Percentiles rank a stretch among this genome's conserved stretches.
Evolutionary conservation across 2,888 invertebrate genomes (phyloP).

Genomic region (Nemurella pictetii): DNA sequence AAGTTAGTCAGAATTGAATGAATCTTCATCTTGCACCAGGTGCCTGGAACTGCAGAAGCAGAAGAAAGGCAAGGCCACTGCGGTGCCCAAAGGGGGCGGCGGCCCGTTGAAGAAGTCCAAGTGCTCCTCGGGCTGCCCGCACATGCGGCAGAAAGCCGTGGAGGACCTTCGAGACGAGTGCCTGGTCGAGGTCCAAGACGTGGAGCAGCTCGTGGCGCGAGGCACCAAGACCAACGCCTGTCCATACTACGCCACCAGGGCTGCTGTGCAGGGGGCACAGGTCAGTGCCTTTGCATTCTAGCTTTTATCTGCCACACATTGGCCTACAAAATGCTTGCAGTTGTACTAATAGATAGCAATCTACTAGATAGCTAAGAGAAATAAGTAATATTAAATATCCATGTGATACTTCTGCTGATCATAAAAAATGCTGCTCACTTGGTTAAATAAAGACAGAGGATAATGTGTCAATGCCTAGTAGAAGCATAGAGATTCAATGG

Average conservation of each 20-base stretch:
- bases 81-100: conserved; percentile 57
- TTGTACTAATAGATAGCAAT: too few species aligned
- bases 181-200: conserved; percentile 75
- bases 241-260: conserved; percentile 90
- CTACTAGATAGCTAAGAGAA: too few species aligned
- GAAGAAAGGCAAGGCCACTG: conserved; percentile 59
- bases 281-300: too few species aligned
- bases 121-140: conserved; percentile 67
- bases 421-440: too few species aligned
- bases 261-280: conserved; percentile 81
- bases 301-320: too few species aligned
- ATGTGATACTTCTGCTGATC: too few species aligned
- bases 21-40: conserved; percentile 50
- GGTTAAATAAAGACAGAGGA: too few species aligned
- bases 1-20: too few species aligned
- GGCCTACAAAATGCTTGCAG: too few species aligned
- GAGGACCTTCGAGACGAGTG: conserved; percentile 66
- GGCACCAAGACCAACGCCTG: conserved; percentile 78
- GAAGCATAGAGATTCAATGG: too few species aligned
- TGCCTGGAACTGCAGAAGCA: conserved; percentile 80
- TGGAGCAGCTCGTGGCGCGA: conserved; percentile 78
- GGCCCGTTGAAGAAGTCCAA: conserved; percentile 64
- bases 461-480: too few species aligned
- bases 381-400: too few species aligned
- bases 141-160: conserved; percentile 64